Percentiles rank a stretch among this genome's conserved stretches.
phyloP scores from a whole-genome alignment of 2,113 vertebrate species.

The Anhinga anhinga region DNA sequence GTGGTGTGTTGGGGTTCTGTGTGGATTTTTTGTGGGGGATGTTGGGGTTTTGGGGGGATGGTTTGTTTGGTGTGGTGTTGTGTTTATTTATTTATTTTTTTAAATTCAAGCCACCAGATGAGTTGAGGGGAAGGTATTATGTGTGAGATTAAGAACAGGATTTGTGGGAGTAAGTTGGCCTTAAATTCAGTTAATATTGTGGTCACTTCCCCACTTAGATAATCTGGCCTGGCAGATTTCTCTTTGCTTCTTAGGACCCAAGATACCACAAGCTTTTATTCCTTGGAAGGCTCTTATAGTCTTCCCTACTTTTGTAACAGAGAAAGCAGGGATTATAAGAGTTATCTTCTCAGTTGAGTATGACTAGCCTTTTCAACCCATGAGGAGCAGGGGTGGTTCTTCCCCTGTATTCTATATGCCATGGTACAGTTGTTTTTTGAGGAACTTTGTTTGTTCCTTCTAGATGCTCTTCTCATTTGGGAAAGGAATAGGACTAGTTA shows the following conservation, averaged over 20 bases:
- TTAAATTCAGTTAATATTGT: constrained; percentile 17
- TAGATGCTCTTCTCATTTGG: background rate
- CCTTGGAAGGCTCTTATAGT: background rate
- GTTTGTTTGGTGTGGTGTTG: no score
- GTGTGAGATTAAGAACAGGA: constrained; percentile 3
- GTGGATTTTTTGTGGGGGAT: no score
- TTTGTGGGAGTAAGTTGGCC: constrained; percentile 29
- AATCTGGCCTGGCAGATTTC: constrained; percentile 21
- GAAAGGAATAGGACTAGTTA: background rate
- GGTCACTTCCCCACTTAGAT: background rate
- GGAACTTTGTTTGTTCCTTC: background rate
- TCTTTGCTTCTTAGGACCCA: background rate
- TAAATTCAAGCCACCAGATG: background rate
- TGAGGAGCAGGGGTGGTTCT: background rate
- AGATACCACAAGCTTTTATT: background rate
- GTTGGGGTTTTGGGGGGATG: background rate
- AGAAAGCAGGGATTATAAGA: background rate
- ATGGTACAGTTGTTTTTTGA: background rate
- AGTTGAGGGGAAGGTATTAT: background rate
- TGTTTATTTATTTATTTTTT: background rate
- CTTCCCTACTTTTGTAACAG: background rate
- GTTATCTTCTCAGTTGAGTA: background rate
- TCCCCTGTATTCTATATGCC: background rate
- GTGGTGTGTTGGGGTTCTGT: background rate
- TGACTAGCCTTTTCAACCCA: background rate